Evolutionary conservation across 2,113 vertebrate genomes (phyloP).

Genomic region (Ornithorhynchus anatinus): DNA sequence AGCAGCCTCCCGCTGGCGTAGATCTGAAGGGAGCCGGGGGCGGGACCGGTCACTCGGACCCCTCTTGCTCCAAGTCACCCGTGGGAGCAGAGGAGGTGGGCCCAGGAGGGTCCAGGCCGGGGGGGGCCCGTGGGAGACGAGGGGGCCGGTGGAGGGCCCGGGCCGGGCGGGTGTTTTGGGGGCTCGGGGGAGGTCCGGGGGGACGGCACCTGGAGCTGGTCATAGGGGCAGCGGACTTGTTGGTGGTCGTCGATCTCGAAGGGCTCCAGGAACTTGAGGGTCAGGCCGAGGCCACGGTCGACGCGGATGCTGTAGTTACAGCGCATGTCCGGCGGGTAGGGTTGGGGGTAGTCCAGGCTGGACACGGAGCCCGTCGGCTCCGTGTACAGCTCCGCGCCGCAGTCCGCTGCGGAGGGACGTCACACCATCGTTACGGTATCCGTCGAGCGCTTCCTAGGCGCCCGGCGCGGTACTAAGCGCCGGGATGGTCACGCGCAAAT

Average conservation of each 20-base stretch:
- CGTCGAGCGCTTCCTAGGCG: no score
- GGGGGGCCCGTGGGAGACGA: background rate
- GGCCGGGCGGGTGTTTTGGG: background rate
- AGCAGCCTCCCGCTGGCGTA: constrained; percentile 53
- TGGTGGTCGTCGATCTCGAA: constrained; percentile 81
- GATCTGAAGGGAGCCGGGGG: constrained; percentile 57
- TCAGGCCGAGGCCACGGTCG: constrained; percentile 65
- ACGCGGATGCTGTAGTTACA: constrained; percentile 80
- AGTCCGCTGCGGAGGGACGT: constrained; percentile 66
- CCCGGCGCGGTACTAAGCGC: no score
- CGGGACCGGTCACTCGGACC: background rate
- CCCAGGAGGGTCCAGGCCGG: background rate
- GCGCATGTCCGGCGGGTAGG: constrained; percentile 69
- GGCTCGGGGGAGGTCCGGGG: background rate
- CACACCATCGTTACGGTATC: no score
- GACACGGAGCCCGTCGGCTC: constrained; percentile 65
- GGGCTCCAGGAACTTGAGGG: constrained; percentile 68
- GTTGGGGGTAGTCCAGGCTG: constrained; percentile 74
- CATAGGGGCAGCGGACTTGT: constrained; percentile 76
- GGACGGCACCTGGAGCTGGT: constrained; percentile 73
- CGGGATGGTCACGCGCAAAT: no score
- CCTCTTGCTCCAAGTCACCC: background rate
- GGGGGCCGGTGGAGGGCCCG: background rate
- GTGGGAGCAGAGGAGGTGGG: background rate
- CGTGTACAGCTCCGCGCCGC: constrained; percentile 69